Conservation (phyloP, 2,113 vertebrate genomes). For the Tapirus terrestris region DNA sequence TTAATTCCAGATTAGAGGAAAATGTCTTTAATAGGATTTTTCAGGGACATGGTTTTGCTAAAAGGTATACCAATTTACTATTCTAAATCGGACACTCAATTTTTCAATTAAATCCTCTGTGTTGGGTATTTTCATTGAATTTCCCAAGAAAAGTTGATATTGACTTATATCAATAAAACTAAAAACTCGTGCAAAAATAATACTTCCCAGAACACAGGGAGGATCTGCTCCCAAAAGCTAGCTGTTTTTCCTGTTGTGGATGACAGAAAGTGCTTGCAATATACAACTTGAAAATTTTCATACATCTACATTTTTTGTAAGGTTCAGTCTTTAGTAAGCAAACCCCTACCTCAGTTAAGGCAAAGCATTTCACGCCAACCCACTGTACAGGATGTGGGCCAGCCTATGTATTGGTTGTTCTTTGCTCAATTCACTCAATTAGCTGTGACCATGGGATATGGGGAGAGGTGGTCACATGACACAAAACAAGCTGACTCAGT, state of each 20-base stretch:
- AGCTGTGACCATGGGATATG: neutral
- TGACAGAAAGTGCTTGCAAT: neutral
- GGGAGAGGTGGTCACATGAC: neutral
- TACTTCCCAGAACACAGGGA: neutral
- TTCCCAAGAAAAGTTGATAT: neutral
- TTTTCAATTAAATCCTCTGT: neutral
- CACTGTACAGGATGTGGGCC: neutral
- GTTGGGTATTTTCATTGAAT: neutral
- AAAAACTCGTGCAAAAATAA: slow-evolving; percentile 28
- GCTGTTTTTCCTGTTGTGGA: neutral
- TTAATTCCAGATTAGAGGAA: neutral
- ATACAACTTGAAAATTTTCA: neutral
- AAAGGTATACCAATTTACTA: neutral
- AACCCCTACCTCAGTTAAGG: neutral
- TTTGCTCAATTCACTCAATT: neutral
- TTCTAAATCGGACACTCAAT: neutral
- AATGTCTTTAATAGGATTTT: neutral
- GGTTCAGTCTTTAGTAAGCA: neutral
- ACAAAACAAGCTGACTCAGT: neutral
- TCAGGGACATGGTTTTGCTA: neutral
- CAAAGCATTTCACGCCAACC: neutral
- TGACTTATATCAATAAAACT: neutral
- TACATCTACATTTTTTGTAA: neutral
- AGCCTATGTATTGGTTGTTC: neutral
- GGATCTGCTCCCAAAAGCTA: neutral